Conservation (phyloP, 1,140 invertebrate species). For the Heliconius hermathena region DNA sequence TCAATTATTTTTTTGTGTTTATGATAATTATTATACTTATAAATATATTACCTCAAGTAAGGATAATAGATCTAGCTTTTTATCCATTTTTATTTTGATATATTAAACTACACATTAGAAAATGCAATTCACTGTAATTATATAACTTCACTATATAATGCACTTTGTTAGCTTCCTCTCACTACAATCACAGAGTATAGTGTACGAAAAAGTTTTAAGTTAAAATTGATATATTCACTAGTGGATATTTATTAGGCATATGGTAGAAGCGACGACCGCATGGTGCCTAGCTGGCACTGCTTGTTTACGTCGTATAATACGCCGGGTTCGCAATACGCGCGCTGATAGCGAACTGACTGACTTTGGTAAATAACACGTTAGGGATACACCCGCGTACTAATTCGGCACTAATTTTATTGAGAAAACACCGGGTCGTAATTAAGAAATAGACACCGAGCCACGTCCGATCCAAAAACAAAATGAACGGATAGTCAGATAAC, state of each 20-base stretch:
- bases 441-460: slow-evolving; percentile 55
- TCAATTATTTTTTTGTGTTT: background rate
- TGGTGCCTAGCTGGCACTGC: slow-evolving; percentile 76
- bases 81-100: slow-evolving; percentile 71
- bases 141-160: slow-evolving; percentile 28
- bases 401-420: slow-evolving; percentile 59
- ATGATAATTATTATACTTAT: background rate
- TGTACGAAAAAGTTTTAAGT: slow-evolving; percentile 32
- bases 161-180: slow-evolving; percentile 19
- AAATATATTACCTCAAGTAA: slow-evolving; percentile 74
- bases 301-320: slow-evolving; percentile 60
- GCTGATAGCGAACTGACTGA: slow-evolving; percentile 39
- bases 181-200: slow-evolving; percentile 21
- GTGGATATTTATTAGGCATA: slow-evolving; percentile 60
- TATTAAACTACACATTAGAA: slow-evolving; percentile 66
- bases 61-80: slow-evolving; percentile 78
- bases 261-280: slow-evolving; percentile 69
- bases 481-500: slow-evolving; percentile 68
- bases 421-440: slow-evolving; percentile 46
- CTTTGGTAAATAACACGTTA: slow-evolving; percentile 28
- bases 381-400: slow-evolving; percentile 32
- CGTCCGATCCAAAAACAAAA: slow-evolving; percentile 69
- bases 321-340: slow-evolving; percentile 41
- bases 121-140: slow-evolving; percentile 44
- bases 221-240: slow-evolving; percentile 36